phyloP scores from a whole-genome alignment of 1,140 invertebrate species.

The Pollicipes pollicipes region DNA sequence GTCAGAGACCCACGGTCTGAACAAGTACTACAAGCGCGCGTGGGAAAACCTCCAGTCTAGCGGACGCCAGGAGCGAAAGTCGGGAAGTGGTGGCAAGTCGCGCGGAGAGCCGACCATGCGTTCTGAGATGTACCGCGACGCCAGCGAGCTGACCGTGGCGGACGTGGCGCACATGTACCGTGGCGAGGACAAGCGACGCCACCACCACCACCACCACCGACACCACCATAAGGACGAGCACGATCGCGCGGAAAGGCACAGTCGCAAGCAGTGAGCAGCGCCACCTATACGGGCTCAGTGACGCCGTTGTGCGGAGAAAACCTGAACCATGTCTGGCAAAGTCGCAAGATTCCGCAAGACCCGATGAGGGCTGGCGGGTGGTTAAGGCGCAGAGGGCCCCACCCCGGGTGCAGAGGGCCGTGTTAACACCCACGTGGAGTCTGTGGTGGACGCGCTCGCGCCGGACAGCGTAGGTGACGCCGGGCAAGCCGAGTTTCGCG shows the following conservation, averaged over 20 bases:
- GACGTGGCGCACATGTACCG: constrained; percentile 39
- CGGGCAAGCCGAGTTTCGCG: no score
- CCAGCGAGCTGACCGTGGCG: constrained; percentile 58
- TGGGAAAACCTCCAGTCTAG: constrained; percentile 72
- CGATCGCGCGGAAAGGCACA: constrained; percentile 6
- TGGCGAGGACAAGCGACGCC: constrained; percentile 48
- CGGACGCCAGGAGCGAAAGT: constrained; percentile 40
- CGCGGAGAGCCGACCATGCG: constrained; percentile 21
- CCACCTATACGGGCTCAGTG: constrained; percentile 10
- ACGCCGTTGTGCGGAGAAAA: constrained; percentile 10
- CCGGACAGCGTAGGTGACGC: no score
- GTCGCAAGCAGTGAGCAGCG: constrained; percentile 5
- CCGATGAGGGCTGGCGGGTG: no score
- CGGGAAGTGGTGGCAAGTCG: constrained; percentile 41
- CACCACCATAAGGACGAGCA: constrained; percentile 30
- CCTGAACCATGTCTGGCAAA: no score
- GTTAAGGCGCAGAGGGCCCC: no score
- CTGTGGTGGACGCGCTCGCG: no score
- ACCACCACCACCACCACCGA: constrained; percentile 68
- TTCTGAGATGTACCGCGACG: constrained; percentile 47
- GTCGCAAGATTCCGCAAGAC: no score
- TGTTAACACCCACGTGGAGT: no score
- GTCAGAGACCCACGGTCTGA: constrained; percentile 54
- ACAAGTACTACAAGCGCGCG: constrained; percentile 68
- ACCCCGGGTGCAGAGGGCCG: no score